phyloP scores from a whole-genome alignment of 1,140 invertebrate genomes.

The Saccostrea glomerata region DNA sequence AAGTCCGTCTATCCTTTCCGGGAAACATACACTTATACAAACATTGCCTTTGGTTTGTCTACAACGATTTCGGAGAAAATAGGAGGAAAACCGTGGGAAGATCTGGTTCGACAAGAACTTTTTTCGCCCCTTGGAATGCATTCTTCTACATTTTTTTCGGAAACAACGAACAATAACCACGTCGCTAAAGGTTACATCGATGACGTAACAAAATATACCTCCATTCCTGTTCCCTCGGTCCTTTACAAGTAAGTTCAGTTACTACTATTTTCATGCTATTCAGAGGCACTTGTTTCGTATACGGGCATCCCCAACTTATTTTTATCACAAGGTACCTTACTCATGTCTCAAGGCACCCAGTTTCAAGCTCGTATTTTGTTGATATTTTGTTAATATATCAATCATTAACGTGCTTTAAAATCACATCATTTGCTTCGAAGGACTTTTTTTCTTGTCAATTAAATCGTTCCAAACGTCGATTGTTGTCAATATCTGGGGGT shows the following conservation, averaged over 20 bases:
- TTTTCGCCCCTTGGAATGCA: conserved; percentile 68
- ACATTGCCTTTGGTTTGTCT: conserved; percentile 70
- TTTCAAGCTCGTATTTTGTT: too few relatives aligned
- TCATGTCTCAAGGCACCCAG: too few relatives aligned
- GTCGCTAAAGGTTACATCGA: conserved; percentile 3
- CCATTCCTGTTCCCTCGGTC: not conserved
- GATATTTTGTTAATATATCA: too few relatives aligned
- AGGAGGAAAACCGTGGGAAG: conserved; percentile 66
- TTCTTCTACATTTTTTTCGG: conserved; percentile 63
- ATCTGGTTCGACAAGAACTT: conserved; percentile 60
- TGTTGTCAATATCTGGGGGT: too few relatives aligned
- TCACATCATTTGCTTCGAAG: too few relatives aligned
- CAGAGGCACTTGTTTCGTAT: too few relatives aligned
- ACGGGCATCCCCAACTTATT: too few relatives aligned
- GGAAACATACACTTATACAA: conserved; percentile 67
- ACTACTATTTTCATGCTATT: too few relatives aligned
- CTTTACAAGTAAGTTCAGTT: not conserved
- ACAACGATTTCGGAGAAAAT: conserved; percentile 64
- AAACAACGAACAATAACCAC: not conserved
- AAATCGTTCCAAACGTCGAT: too few relatives aligned
- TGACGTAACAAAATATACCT: not conserved
- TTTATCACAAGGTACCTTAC: too few relatives aligned
- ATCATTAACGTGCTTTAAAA: too few relatives aligned
- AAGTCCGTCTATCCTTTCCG: conserved; percentile 61
- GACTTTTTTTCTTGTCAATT: too few relatives aligned